phyloP scores from a whole-genome alignment of 2,113 vertebrate genomes.

The Thinocorus orbignyianus region DNA sequence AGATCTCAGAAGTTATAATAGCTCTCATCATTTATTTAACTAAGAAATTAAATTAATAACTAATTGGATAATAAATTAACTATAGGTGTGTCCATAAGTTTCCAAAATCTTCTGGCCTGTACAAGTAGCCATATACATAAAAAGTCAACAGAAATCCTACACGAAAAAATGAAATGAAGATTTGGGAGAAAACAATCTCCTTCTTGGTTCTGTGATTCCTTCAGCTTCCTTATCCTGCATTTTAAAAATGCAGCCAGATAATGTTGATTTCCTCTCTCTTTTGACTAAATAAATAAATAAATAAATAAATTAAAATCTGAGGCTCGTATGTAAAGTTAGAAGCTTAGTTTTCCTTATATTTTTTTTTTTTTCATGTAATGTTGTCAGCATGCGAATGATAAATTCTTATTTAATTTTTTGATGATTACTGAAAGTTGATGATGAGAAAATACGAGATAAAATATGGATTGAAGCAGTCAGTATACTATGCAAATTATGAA shows the following conservation, averaged over 20 bases:
- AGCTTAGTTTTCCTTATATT: not conserved
- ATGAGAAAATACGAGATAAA: constrained; percentile 58
- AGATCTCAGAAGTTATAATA: not conserved
- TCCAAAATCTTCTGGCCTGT: not conserved
- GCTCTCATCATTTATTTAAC: not conserved
- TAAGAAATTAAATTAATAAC: not conserved
- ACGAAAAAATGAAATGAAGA: not conserved
- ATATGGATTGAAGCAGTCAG: constrained; percentile 40
- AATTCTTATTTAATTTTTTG: constrained; percentile 14
- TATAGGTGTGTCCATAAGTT: not conserved
- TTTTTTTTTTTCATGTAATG: not conserved
- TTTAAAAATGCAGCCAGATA: not conserved
- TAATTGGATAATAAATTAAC: not conserved
- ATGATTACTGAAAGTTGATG: constrained; percentile 6
- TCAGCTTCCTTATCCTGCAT: not conserved
- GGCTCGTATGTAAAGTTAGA: not conserved
- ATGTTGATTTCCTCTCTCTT: not conserved
- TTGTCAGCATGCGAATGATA: not conserved
- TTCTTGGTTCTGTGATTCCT: not conserved
- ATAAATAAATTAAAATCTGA: not conserved
- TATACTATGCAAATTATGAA: constrained; percentile 63
- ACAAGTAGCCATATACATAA: not conserved
- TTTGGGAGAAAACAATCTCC: not conserved
- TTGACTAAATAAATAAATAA: not conserved
- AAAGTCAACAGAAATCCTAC: not conserved